phyloP scores from a whole-genome alignment of 2,888 invertebrate species.

The Spialia ferax region DNA sequence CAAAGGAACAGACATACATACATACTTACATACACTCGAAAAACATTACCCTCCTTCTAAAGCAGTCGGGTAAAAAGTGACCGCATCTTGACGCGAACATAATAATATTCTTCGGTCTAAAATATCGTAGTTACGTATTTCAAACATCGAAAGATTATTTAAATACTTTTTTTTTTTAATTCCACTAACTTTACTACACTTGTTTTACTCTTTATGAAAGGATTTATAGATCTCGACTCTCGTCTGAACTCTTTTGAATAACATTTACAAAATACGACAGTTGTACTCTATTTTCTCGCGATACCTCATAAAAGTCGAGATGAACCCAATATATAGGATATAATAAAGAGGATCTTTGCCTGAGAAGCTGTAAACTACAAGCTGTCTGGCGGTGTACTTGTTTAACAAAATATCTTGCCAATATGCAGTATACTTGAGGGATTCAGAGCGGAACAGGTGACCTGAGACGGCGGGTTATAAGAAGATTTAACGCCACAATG shows the following conservation, averaged over 20 bases:
- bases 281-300: slow-evolving; percentile 10
- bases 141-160: no score
- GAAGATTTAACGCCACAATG: not conserved
- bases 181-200: no score
- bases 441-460: slow-evolving; percentile 3
- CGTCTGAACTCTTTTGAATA: slow-evolving; percentile 7
- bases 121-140: no score
- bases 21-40: no score
- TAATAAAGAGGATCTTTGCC: slow-evolving; percentile 34
- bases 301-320: slow-evolving; percentile 35
- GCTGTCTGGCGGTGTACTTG: slow-evolving; percentile 35
- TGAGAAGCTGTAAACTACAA: slow-evolving; percentile 27
- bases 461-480: not conserved
- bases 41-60: no score
- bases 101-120: no score
- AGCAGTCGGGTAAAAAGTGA: no score
- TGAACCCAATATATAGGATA: slow-evolving; percentile 29
- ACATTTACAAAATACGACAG: slow-evolving; percentile 10
- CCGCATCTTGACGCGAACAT: no score
- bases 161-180: no score
- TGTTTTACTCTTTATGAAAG: no score
- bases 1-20: no score
- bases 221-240: not conserved
- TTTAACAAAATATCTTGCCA: slow-evolving; percentile 40
- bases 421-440: slow-evolving; percentile 38